phyloP scores from a whole-genome alignment of 2,888 invertebrate genomes.

The Caenorhabditis wallacei region DNA sequence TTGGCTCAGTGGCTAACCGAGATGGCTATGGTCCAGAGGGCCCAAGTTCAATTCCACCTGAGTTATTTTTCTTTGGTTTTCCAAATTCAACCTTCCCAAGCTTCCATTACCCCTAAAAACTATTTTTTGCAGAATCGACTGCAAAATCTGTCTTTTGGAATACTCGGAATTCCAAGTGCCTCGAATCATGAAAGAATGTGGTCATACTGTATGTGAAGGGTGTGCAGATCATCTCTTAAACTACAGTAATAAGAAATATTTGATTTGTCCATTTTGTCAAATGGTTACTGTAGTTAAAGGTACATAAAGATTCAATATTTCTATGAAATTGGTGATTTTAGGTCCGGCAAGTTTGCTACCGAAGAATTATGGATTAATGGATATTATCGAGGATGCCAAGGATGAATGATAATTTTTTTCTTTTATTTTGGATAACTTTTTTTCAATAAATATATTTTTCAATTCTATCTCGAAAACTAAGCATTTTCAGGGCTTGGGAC shows the following conservation, averaged over 20 bases:
- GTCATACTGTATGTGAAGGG: background rate
- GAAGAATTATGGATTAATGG: slow-evolving; percentile 1
- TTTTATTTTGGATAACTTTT: background rate
- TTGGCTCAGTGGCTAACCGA: too few relatives aligned
- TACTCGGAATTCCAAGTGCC: background rate
- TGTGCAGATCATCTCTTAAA: background rate
- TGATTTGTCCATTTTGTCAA: slow-evolving; percentile 3
- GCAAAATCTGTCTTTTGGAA: background rate
- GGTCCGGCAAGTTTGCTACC: slow-evolving; percentile 6
- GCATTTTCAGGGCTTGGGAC: too few relatives aligned
- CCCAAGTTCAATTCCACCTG: too few relatives aligned
- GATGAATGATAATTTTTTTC: background rate
- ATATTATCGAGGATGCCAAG: background rate
- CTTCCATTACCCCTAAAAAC: background rate
- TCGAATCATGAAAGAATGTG: background rate
- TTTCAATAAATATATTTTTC: too few relatives aligned
- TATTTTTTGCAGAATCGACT: background rate
- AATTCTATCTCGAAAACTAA: too few relatives aligned
- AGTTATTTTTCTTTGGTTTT: too few relatives aligned
- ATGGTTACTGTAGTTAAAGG: slow-evolving; percentile 2
- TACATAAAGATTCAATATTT: background rate
- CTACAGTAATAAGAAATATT: background rate
- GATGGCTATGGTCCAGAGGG: too few relatives aligned
- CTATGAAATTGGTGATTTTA: background rate
- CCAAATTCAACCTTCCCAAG: too few relatives aligned